A percentile compares a stretch with the other conserved stretches of the same genome.
These are phyloP conservation scores for Thryonomys swinderianus DNA, from an alignment of 2,113 vertebrate genomes.

Conservation along the genomic window DNA sequence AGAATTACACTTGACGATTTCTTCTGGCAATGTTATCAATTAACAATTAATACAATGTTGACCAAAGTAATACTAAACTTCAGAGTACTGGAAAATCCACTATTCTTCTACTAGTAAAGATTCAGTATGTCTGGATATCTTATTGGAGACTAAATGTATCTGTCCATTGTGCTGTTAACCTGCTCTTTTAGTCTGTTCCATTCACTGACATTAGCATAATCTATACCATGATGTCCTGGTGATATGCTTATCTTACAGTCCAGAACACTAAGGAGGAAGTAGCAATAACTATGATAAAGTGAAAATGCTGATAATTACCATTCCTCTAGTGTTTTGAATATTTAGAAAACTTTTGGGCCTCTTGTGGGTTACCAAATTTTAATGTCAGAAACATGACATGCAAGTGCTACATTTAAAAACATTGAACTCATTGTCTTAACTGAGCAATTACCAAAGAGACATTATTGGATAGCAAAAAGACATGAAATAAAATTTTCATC, in stretches of 20 bases:
- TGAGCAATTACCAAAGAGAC: neutral
- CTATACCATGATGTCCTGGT: neutral
- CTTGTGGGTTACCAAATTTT: neutral
- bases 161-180: neutral
- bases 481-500: neutral
- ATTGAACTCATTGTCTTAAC: constrained; percentile 7
- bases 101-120: constrained; percentile 20
- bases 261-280: neutral
- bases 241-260: neutral
- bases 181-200: neutral
- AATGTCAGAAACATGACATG: neutral
- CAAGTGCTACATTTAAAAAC: constrained; percentile 15
- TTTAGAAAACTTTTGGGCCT: neutral
- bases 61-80: constrained; percentile 62
- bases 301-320: neutral
- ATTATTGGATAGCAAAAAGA: neutral
- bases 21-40: neutral
- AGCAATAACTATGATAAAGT: neutral
- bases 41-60: constrained; percentile 49
- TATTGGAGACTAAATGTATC: neutral
- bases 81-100: neutral
- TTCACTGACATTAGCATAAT: neutral
- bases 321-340: neutral
- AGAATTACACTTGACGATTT: neutral
- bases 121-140: constrained; percentile 1